A percentile compares a stretch with the other conserved stretches of the same genome.
Evolutionary conservation across 2,888 invertebrate species (phyloP).

Genomic region (Rhagophthalmus giganteus): DNA sequence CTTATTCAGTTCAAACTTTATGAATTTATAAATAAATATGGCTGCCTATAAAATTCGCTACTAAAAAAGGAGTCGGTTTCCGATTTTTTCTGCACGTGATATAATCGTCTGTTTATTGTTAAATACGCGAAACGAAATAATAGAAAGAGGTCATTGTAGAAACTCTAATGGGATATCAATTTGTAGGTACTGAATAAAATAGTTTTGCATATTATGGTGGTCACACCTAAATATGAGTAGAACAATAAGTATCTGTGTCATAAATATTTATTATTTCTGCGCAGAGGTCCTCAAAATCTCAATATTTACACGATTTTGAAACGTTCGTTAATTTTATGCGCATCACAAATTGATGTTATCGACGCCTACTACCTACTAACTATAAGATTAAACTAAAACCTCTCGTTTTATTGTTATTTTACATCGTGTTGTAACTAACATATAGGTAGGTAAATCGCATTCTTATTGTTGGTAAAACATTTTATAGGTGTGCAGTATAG

Average conservation of each 20-base stretch:
- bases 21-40: slow-evolving; percentile 17
- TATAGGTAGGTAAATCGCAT: too few relatives aligned
- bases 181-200: slow-evolving; percentile 35
- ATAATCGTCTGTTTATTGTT: neutral
- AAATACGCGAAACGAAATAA: neutral
- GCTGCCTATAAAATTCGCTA: slow-evolving; percentile 13
- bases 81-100: slow-evolving; percentile 12
- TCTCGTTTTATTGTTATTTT: too few relatives aligned
- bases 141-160: slow-evolving; percentile 31
- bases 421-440: too few relatives aligned
- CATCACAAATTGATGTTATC: neutral
- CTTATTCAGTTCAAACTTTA: slow-evolving; percentile 15
- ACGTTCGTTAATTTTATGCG: neutral
- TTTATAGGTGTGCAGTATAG: too few relatives aligned
- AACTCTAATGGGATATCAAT: slow-evolving; percentile 28
- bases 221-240: slow-evolving; percentile 38
- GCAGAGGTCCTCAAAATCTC: neutral
- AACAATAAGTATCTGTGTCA: slow-evolving; percentile 36
- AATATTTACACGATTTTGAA: neutral
- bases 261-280: slow-evolving; percentile 1
- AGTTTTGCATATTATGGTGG: slow-evolving; percentile 38
- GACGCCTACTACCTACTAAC: neutral
- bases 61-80: slow-evolving; percentile 9
- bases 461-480: too few relatives aligned
- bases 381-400: too few relatives aligned